Percentiles rank a stretch among this genome's conserved stretches.
These are phyloP conservation scores for Isichthys henryi DNA, from an alignment of 2,113 vertebrate genomes.

Conservation along the genomic window DNA sequence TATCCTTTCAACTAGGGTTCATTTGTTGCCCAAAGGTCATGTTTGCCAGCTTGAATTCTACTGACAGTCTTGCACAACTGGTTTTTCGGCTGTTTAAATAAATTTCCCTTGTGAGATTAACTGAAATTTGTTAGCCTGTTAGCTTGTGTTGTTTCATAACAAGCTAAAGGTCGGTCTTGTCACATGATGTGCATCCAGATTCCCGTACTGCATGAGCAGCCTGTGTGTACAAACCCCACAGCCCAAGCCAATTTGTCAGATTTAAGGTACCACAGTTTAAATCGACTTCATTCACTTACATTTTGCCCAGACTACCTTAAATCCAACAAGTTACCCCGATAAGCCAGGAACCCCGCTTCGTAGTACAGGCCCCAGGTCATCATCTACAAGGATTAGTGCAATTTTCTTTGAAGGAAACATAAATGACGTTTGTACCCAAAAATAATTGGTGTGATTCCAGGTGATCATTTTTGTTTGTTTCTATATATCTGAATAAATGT, in stretches of 20 bases:
- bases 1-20: background rate
- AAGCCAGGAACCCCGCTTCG: too few relatives aligned
- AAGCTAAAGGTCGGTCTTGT: background rate
- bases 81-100: background rate
- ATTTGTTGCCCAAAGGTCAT: background rate
- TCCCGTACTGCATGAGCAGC: background rate
- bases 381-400: background rate
- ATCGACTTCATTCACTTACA: too few relatives aligned
- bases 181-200: background rate
- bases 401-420: background rate
- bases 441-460: background rate
- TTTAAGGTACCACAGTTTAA: too few relatives aligned
- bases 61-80: background rate
- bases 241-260: background rate
- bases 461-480: background rate
- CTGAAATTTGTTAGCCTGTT: background rate
- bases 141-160: background rate
- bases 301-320: too few relatives aligned
- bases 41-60: background rate
- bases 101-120: background rate
- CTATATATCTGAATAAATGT: background rate
- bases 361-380: background rate
- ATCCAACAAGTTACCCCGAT: too few relatives aligned
- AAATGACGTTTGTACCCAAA: background rate
- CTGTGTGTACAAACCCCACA: background rate